Conservation (phyloP, 2,888 invertebrate species). For the Orthosia cruda region DNA sequence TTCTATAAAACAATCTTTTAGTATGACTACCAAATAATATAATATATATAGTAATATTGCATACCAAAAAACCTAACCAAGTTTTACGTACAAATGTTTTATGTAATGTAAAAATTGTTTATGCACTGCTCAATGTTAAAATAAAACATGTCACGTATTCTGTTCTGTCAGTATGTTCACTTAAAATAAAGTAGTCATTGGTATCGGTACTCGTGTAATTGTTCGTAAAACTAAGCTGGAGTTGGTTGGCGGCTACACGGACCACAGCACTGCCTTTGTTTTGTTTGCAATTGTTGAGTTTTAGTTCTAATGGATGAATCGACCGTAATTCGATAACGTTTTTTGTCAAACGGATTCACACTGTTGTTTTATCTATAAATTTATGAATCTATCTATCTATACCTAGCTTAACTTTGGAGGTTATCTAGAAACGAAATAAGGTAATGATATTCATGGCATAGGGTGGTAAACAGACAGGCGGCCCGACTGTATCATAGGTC, state of each 20-base stretch:
- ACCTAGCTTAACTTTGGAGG: slow-evolving; percentile 1
- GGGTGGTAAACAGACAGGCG: too few relatives aligned
- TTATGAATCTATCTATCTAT: too few relatives aligned
- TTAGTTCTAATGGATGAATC: slow-evolving; percentile 40
- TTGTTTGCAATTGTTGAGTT: slow-evolving; percentile 33
- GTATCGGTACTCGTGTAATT: slow-evolving; percentile 17
- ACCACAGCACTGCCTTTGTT: slow-evolving; percentile 33
- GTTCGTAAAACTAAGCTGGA: slow-evolving; percentile 30
- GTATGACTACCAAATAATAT: too few relatives aligned
- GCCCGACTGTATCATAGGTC: too few relatives aligned
- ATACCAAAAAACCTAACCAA: too few relatives aligned
- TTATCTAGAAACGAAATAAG: too few relatives aligned
- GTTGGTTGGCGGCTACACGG: slow-evolving; percentile 27
- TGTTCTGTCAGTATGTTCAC: neutral
- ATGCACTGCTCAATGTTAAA: neutral
- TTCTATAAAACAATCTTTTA: too few relatives aligned
- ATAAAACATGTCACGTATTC: neutral
- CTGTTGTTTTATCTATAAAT: neutral
- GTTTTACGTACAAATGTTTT: too few relatives aligned
- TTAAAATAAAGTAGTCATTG: neutral
- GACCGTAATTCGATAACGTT: slow-evolving; percentile 26
- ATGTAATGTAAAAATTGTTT: too few relatives aligned
- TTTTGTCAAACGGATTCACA: slow-evolving; percentile 28
- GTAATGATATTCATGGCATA: too few relatives aligned
- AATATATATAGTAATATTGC: too few relatives aligned